A percentile compares a stretch with the other conserved stretches of the same genome.
Conservation (phyloP, 2,113 vertebrate genomes). For the Thamnaconus septentrionalis region DNA sequence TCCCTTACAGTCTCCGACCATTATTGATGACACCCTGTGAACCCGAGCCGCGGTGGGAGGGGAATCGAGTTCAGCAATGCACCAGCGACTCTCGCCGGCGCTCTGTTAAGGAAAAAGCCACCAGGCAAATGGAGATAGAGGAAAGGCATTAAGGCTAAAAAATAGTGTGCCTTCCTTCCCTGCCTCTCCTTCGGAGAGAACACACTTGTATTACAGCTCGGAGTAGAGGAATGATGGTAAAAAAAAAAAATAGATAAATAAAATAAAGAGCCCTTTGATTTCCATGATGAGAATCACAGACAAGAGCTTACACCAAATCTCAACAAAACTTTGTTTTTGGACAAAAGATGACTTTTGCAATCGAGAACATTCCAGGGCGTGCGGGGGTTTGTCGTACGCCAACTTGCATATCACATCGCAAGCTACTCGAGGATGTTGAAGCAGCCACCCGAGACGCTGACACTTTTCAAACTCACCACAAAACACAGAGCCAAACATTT, state of each 20-base stretch:
- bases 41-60: constrained; percentile 54
- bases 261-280: not conserved
- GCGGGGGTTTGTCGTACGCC: too few relatives aligned
- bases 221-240: constrained; percentile 10
- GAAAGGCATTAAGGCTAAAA: constrained; percentile 48
- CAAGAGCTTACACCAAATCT: too few relatives aligned
- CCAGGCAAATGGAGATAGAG: constrained; percentile 53
- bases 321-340: too few relatives aligned
- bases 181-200: too few relatives aligned
- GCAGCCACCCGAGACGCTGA: too few relatives aligned
- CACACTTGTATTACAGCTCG: not conserved
- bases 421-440: too few relatives aligned
- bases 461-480: too few relatives aligned
- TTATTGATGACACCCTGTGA: constrained; percentile 63
- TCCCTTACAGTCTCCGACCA: constrained; percentile 32
- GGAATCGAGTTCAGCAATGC: constrained; percentile 54
- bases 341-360: too few relatives aligned
- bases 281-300: too few relatives aligned
- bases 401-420: too few relatives aligned
- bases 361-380: too few relatives aligned
- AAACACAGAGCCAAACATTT: too few relatives aligned
- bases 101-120: constrained; percentile 42
- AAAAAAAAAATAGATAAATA: constrained; percentile 8
- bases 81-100: constrained; percentile 40
- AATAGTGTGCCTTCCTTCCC: constrained; percentile 17